These are phyloP conservation scores for Mormyrus lacerda DNA, from an alignment of 2,113 vertebrate species.

Conservation along the genomic window DNA sequence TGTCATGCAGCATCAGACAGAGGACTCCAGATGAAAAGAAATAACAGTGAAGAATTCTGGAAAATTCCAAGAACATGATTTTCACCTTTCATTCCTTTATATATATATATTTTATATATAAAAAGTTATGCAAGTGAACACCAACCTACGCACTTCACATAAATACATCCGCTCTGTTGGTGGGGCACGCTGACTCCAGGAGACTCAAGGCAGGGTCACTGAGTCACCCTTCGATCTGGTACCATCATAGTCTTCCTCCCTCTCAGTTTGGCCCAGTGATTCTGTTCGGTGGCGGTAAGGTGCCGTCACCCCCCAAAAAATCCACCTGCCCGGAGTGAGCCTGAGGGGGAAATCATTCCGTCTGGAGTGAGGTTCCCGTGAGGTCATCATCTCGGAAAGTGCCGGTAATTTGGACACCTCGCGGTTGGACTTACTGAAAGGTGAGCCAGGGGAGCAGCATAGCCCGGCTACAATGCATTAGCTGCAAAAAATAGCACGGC, in stretches of 20 bases:
- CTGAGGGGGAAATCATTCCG: not conserved
- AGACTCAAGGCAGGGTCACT: slow-evolving; percentile 13
- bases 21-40: not conserved
- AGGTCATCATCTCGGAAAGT: not conserved
- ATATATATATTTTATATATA: not conserved
- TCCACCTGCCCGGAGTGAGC: not conserved
- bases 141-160: slow-evolving; percentile 11
- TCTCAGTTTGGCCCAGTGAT: not conserved
- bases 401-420: not conserved
- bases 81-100: slow-evolving; percentile 15
- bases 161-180: slow-evolving; percentile 4
- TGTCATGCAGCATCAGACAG: not conserved
- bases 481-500: not conserved
- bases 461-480: not conserved
- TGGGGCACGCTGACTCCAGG: slow-evolving; percentile 1
- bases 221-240: slow-evolving; percentile 1
- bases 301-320: not conserved
- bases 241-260: not conserved
- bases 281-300: not conserved
- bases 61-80: slow-evolving; percentile 2
- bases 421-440: not conserved
- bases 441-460: not conserved
- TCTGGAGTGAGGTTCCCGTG: not conserved
- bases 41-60: not conserved
- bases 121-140: slow-evolving; percentile 17